Percentiles rank a stretch among this genome's conserved stretches.
Evolutionary conservation across 2,113 vertebrate genomes (phyloP).

Genomic region (Xiphias gladius): DNA sequence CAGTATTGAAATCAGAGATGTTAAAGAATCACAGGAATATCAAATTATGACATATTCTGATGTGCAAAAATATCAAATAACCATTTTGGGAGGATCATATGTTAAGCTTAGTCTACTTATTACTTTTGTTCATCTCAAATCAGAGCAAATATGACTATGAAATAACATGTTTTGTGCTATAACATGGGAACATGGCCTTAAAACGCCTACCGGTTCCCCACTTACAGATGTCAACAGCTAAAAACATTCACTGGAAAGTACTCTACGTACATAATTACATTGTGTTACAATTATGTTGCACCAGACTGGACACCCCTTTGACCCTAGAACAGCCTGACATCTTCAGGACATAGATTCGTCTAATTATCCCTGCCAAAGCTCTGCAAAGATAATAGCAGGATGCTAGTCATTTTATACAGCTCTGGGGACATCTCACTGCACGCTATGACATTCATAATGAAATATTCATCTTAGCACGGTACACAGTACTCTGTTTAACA

Average conservation of each 20-base stretch:
- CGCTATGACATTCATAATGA: constrained; percentile 71
- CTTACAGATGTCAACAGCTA: constrained; percentile 38
- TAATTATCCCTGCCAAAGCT: constrained; percentile 64
- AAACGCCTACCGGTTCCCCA: constrained; percentile 18
- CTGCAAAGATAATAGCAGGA: constrained; percentile 42
- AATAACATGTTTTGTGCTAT: background rate
- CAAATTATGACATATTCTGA: background rate
- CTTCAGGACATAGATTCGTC: constrained; percentile 69
- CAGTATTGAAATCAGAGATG: constrained; percentile 4
- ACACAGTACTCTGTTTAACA: constrained; percentile 70
- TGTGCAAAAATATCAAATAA: background rate
- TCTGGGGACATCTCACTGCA: constrained; percentile 64
- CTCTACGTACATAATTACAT: constrained; percentile 51
- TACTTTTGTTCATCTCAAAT: background rate
- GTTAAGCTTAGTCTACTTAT: too few species aligned
- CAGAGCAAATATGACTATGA: background rate
- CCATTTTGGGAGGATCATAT: background rate
- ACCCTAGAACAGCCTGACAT: constrained; percentile 56
- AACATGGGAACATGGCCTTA: background rate
- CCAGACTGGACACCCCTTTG: constrained; percentile 46
- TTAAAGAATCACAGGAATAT: background rate
- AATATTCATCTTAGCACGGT: constrained; percentile 72
- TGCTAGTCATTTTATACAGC: constrained; percentile 55
- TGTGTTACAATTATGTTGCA: constrained; percentile 52
- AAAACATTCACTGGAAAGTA: constrained; percentile 27